Evolutionary conservation across 2,888 invertebrate species (phyloP).

Genomic region (Heliconius hortense): DNA sequence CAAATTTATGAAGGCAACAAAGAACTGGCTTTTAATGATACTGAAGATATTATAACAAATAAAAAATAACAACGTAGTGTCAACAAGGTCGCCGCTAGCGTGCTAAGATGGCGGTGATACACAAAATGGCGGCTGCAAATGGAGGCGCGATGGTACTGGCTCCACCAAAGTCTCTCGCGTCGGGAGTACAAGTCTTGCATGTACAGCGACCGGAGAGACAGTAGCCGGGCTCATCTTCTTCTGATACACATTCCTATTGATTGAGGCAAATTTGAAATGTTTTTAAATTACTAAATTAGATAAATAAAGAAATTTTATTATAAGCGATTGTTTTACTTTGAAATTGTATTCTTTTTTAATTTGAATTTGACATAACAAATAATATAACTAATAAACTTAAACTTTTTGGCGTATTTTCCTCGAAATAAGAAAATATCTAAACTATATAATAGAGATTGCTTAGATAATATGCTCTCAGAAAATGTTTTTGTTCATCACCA

Average conservation of each 20-base stretch:
- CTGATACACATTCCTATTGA: slow-evolving; percentile 74
- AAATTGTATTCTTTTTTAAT: neutral
- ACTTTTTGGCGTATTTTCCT: too few relatives aligned
- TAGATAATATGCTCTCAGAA: too few relatives aligned
- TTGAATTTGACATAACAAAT: too few relatives aligned
- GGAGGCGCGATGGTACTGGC: slow-evolving; percentile 56
- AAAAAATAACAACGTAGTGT: neutral
- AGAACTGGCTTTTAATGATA: slow-evolving; percentile 16
- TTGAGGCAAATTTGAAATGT: neutral
- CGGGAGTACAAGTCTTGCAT: slow-evolving; percentile 72
- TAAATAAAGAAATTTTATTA: neutral
- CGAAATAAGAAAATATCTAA: too few relatives aligned
- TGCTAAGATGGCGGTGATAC: slow-evolving; percentile 57
- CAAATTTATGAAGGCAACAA: neutral
- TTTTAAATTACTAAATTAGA: neutral
- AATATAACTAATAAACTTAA: too few relatives aligned
- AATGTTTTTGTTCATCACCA: too few relatives aligned
- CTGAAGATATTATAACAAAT: neutral
- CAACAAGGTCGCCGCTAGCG: slow-evolving; percentile 51
- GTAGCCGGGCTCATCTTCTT: slow-evolving; percentile 73
- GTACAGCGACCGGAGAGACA: slow-evolving; percentile 72
- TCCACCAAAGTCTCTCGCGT: slow-evolving; percentile 67
- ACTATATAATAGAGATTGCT: too few relatives aligned
- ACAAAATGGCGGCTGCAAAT: slow-evolving; percentile 52
- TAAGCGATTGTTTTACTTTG: neutral